Evolutionary conservation across 2,113 vertebrate genomes (phyloP).

Genomic region (Chlamydotis undulata): DNA sequence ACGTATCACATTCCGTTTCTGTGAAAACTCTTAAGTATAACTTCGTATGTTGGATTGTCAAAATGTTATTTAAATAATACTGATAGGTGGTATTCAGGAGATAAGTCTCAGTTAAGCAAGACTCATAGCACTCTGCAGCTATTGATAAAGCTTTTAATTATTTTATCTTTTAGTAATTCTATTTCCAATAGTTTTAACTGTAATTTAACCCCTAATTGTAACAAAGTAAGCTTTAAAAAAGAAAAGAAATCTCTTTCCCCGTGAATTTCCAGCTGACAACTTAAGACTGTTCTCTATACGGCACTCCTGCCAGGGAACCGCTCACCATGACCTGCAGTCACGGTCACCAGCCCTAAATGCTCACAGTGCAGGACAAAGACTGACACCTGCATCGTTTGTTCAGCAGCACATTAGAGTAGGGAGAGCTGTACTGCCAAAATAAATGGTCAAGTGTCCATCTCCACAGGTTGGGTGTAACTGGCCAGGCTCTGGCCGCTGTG

Average conservation of each 20-base stretch:
- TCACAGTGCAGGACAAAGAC: not conserved
- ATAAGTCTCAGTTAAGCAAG: not conserved
- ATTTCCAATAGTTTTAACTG: not conserved
- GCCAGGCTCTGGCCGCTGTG: not conserved
- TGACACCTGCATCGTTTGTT: not conserved
- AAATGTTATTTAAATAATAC: not conserved
- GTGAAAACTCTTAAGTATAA: not conserved
- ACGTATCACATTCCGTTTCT: not conserved
- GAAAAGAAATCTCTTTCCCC: not conserved
- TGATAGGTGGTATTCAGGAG: not conserved
- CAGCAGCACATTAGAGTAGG: not conserved
- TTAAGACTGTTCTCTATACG: rapidly evolving
- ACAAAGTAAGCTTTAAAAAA: not conserved
- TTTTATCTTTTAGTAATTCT: not conserved
- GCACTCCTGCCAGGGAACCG: not conserved
- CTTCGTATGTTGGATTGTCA: not conserved
- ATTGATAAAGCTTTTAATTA: not conserved
- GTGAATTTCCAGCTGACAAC: not conserved
- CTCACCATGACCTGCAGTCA: not conserved
- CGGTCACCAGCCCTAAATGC: not conserved
- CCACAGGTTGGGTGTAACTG: rapidly evolving
- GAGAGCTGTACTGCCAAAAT: not conserved
- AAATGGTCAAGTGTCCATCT: rapidly evolving
- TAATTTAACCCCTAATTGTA: not conserved
- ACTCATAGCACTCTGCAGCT: not conserved